A percentile compares a stretch with the other conserved stretches of the same genome.
phyloP scores from a whole-genome alignment of 2,888 invertebrate genomes.

The Rhamnusium bicolor region DNA sequence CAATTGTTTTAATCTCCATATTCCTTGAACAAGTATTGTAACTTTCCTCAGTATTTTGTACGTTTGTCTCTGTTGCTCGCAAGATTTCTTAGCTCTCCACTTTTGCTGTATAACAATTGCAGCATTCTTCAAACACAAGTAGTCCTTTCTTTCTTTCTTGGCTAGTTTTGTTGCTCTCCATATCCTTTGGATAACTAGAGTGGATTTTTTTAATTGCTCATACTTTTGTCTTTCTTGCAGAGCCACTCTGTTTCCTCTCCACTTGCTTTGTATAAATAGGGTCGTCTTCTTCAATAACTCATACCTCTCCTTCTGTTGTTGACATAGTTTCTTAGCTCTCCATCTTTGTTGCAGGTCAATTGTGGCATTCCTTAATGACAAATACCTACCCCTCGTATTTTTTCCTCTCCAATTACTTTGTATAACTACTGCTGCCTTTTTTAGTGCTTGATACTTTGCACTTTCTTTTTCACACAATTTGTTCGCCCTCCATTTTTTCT shows the following conservation, averaged over 20 bases:
- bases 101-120: constrained; percentile 60
- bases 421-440: constrained; percentile 22
- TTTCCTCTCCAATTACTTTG: constrained; percentile 1
- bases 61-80: constrained; percentile 54
- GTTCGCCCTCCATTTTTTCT: constrained; percentile 57
- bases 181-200: constrained; percentile 62
- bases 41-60: constrained; percentile 47
- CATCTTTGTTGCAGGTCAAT: constrained; percentile 55
- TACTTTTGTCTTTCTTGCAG: constrained; percentile 16
- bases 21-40: constrained; percentile 31
- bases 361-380: constrained; percentile 12
- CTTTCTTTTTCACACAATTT: constrained; percentile 48
- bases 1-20: constrained; percentile 59
- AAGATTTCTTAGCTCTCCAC: constrained; percentile 61
- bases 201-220: constrained; percentile 57
- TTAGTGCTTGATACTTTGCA: constrained; percentile 38
- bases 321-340: constrained; percentile 63
- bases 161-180: constrained; percentile 59
- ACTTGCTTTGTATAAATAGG: constrained; percentile 66
- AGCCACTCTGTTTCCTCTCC: constrained; percentile 56
- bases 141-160: constrained; percentile 46
- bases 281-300: constrained; percentile 61
- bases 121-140: constrained; percentile 43
- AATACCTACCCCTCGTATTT: not conserved
- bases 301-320: constrained; percentile 58